A percentile compares a stretch with the other conserved stretches of the same genome.
phyloP scores from a whole-genome alignment of 2,888 invertebrate genomes.

The Lasioglossum vierecki region DNA sequence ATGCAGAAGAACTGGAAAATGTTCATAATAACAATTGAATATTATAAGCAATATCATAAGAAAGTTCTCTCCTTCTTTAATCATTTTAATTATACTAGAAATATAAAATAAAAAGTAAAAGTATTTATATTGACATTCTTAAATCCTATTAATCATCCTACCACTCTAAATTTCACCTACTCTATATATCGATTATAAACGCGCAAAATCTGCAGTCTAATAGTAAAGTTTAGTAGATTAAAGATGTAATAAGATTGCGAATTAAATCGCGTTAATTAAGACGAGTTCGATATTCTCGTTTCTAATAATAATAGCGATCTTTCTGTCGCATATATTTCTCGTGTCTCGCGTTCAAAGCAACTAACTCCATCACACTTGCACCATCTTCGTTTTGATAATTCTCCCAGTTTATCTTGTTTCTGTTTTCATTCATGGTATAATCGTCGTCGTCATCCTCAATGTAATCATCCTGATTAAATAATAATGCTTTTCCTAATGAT shows the following conservation, averaged over 20 bases:
- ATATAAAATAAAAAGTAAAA: not conserved
- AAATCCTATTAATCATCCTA: not conserved
- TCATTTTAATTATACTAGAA: not conserved
- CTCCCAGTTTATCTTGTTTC: slow-evolving; percentile 43
- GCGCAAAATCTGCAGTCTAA: not conserved
- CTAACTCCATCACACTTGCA: slow-evolving; percentile 48
- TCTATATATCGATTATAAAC: not conserved
- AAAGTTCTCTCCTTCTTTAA: not conserved
- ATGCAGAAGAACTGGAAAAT: not conserved
- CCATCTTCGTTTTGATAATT: slow-evolving; percentile 45
- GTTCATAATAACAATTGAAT: not conserved
- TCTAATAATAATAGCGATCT: not conserved
- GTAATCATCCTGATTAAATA: slow-evolving; percentile 43
- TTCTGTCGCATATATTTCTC: not conserved
- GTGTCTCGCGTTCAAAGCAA: slow-evolving; percentile 42
- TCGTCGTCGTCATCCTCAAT: slow-evolving; percentile 39
- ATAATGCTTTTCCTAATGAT: slow-evolving; percentile 25
- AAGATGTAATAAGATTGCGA: too few species aligned
- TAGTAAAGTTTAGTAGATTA: not conserved
- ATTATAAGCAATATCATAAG: not conserved
- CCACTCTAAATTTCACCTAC: not conserved
- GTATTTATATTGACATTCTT: not conserved
- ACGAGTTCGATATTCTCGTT: not conserved
- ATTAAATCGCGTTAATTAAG: too few species aligned
- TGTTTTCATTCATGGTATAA: slow-evolving; percentile 21